Conservation (phyloP, 2,797 vertebrate species). For the Sphaeramia orbicularis region DNA sequence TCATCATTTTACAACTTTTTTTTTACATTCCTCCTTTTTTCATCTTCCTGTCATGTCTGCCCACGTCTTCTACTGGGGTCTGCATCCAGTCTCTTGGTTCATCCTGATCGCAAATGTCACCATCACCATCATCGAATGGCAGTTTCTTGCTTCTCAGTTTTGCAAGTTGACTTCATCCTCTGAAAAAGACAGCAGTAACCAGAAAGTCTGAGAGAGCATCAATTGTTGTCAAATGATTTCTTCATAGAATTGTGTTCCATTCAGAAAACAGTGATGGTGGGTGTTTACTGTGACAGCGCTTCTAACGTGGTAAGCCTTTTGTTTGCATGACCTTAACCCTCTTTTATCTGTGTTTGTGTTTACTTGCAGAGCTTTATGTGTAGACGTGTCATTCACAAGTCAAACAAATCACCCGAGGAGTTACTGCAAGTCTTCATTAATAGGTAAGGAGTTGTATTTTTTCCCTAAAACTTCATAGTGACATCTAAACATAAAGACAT, state of each 20-base stretch:
- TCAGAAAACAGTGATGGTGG: constrained; percentile 21
- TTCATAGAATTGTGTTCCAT: not conserved
- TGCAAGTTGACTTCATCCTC: constrained; percentile 10
- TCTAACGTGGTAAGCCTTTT: not conserved
- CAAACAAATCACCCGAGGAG: constrained; percentile 30
- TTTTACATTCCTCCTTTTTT: not conserved
- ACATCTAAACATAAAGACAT: not conserved
- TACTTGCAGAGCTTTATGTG: constrained; percentile 52
- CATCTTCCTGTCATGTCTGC: constrained; percentile 54
- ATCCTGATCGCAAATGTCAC: constrained; percentile 68
- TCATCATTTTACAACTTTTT: not conserved
- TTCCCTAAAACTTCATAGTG: not conserved
- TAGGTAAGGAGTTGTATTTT: constrained; percentile 51
- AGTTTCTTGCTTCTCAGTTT: constrained; percentile 61
- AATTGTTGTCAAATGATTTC: not conserved
- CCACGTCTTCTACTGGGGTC: constrained; percentile 61
- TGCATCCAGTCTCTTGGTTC: constrained; percentile 80
- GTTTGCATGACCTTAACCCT: constrained; percentile 30
- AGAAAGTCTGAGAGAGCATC: constrained; percentile 14
- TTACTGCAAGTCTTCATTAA: constrained; percentile 13
- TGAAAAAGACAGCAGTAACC: too few species aligned
- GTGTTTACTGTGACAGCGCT: constrained; percentile 6
- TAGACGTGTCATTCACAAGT: constrained; percentile 27
- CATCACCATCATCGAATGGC: constrained; percentile 75
- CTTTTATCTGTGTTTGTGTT: constrained; percentile 50